phyloP scores from a whole-genome alignment of 2,797 vertebrate genomes.

The Macrochelys suwanniensis region DNA sequence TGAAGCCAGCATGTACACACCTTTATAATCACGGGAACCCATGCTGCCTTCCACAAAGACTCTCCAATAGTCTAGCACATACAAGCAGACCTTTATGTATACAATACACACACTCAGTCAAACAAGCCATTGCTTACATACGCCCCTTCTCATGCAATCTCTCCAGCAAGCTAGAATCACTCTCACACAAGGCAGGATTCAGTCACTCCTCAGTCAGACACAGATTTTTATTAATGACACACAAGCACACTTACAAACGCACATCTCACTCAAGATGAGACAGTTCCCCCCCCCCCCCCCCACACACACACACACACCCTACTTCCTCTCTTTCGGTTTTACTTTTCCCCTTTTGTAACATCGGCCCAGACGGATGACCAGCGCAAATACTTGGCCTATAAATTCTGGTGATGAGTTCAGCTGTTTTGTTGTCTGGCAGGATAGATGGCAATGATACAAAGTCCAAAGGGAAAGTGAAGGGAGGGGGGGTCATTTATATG shows the following conservation, averaged over 20 bases:
- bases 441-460: conserved; percentile 53
- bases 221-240: background rate
- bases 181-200: background rate
- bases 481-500: conserved; percentile 51
- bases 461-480: conserved; percentile 9
- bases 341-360: background rate
- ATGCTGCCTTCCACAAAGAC: background rate
- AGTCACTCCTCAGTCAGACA: rapidly evolving
- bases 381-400: conserved; percentile 49
- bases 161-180: background rate
- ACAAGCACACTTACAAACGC: background rate
- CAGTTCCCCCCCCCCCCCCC: background rate
- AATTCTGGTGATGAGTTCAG: conserved; percentile 60
- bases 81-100: background rate
- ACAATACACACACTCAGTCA: background rate
- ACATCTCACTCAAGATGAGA: background rate
- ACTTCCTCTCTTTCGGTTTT: background rate
- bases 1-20: background rate
- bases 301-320: rapidly evolving
- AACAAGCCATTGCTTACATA: background rate
- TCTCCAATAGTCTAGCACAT: background rate
- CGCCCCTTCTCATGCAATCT: background rate
- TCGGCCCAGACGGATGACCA: conserved; percentile 48
- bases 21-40: background rate
- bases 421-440: conserved; percentile 55